phyloP scores from a whole-genome alignment of 2,888 invertebrate genomes.

The Mechanitis mazaeus region DNA sequence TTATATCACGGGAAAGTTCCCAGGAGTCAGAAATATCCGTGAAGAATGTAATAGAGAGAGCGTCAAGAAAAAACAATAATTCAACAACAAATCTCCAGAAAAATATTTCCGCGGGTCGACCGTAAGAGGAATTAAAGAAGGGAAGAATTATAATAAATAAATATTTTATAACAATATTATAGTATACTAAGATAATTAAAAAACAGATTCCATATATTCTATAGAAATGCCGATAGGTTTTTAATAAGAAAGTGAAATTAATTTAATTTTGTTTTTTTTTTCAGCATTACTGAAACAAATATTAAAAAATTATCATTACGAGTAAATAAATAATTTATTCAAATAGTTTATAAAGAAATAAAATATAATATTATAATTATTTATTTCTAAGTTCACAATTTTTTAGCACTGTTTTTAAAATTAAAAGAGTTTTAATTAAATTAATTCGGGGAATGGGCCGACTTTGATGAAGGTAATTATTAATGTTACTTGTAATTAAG shows the following conservation, averaged over 20 bases:
- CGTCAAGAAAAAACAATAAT: conserved; percentile 35
- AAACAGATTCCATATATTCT: too few species aligned
- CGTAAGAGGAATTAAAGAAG: neutral
- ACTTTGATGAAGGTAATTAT: neutral
- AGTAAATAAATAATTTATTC: neutral
- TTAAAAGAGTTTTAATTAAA: neutral
- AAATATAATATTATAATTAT: conserved; percentile 4
- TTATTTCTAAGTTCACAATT: conserved; percentile 3
- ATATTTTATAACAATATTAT: neutral
- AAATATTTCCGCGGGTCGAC: neutral
- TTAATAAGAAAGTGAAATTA: too few species aligned
- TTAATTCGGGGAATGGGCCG: neutral
- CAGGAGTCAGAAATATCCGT: conserved; percentile 45
- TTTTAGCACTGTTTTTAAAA: conserved; percentile 15
- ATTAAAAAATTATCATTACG: too few species aligned
- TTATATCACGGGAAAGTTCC: conserved; percentile 45
- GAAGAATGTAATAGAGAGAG: conserved; percentile 44
- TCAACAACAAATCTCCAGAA: conserved; percentile 34
- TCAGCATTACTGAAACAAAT: too few species aligned
- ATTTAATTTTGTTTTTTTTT: too few species aligned
- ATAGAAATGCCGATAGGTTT: too few species aligned
- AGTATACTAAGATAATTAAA: neutral
- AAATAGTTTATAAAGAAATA: neutral
- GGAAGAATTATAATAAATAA: neutral
- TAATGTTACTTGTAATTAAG: neutral